Evolutionary conservation across 1,140 invertebrate species (phyloP).

Genomic region (Diabrotica virgifera): DNA sequence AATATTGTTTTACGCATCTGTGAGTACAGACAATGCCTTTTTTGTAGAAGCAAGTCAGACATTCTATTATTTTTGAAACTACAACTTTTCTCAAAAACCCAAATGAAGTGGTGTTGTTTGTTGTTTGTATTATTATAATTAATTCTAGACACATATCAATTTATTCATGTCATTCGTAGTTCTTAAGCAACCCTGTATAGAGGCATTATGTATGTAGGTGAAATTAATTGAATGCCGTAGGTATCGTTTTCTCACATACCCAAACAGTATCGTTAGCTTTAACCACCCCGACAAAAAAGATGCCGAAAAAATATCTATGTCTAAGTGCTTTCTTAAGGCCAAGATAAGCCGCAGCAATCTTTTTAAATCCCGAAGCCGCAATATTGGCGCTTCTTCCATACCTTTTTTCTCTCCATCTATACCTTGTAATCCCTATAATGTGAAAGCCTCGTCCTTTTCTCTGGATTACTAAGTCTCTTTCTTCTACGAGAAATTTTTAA

Average conservation of each 20-base stretch:
- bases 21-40: no score
- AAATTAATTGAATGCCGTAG: neutral
- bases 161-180: no score
- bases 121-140: no score
- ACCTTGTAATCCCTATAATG: slow-evolving; percentile 44
- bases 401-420: slow-evolving; percentile 25
- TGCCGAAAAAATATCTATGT: slow-evolving; percentile 25
- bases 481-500: slow-evolving; percentile 37
- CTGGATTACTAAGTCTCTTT: slow-evolving; percentile 39
- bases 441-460: slow-evolving; percentile 42
- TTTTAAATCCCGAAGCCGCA: slow-evolving; percentile 41
- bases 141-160: no score
- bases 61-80: no score
- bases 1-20: no score
- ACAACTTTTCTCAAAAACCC: no score
- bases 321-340: slow-evolving; percentile 34
- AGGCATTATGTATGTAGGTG: neutral
- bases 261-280: slow-evolving; percentile 2
- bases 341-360: slow-evolving; percentile 42
- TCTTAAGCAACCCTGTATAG: neutral
- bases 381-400: slow-evolving; percentile 40
- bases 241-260: neutral
- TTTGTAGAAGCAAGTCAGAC: no score
- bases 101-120: no score
- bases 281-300: slow-evolving; percentile 5